These are phyloP conservation scores for Trigoniulus corallinus DNA, from an alignment of 1,140 invertebrate species.

Conservation along the genomic window DNA sequence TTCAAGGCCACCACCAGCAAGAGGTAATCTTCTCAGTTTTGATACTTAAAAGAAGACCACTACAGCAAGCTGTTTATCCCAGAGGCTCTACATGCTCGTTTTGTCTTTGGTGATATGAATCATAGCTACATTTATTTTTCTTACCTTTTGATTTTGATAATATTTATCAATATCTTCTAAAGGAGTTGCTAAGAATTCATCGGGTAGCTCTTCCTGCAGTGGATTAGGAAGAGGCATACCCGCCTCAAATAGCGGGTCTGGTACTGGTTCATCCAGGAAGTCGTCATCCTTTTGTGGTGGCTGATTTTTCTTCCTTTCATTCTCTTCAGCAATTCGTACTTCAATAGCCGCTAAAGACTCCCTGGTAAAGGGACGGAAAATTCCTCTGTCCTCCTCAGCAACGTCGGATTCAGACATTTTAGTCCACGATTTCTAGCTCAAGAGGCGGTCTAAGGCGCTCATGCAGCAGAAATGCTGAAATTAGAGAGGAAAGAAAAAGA, in stretches of 20 bases:
- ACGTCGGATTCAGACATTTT: constrained; percentile 8
- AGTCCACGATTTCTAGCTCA: constrained; percentile 3
- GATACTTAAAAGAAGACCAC: too few species aligned
- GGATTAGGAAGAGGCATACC: constrained; percentile 73
- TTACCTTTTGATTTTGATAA: constrained; percentile 48
- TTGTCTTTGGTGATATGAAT: too few species aligned
- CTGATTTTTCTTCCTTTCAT: constrained; percentile 46
- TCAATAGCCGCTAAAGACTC: constrained; percentile 88
- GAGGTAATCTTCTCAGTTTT: too few species aligned
- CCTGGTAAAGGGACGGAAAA: constrained; percentile 90
- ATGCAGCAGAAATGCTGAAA: neutral
- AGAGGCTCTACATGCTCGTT: too few species aligned
- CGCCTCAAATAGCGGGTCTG: constrained; percentile 81
- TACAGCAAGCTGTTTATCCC: too few species aligned
- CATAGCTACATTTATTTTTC: too few species aligned
- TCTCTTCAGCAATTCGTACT: constrained; percentile 78
- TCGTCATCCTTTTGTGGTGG: constrained; percentile 91
- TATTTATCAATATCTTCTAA: constrained; percentile 89
- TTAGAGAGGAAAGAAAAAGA: too few species aligned
- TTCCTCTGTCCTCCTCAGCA: constrained; percentile 21
- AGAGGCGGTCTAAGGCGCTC: neutral
- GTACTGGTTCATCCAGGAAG: constrained; percentile 54
- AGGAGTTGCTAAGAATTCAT: constrained; percentile 77
- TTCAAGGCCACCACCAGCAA: too few species aligned
- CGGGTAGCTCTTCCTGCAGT: constrained; percentile 73